Conservation (phyloP, 2,888 invertebrate genomes). For the Andricus curvator region DNA sequence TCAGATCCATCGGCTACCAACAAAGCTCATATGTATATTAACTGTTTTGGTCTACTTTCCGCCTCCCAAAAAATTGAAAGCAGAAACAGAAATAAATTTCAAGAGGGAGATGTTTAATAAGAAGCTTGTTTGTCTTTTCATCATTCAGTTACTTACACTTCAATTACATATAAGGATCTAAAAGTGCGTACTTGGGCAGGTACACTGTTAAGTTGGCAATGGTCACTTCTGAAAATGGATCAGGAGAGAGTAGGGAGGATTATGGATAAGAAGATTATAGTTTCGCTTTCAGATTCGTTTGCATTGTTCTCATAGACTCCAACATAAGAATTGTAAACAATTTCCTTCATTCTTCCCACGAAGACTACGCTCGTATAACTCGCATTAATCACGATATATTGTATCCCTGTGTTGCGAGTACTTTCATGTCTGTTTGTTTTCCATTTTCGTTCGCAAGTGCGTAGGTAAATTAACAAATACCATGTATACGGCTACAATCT, state of each 20-base stretch:
- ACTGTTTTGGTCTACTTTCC: too few species aligned
- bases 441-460: slow-evolving; percentile 54
- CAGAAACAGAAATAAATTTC: too few species aligned
- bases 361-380: not conserved
- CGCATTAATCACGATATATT: not conserved
- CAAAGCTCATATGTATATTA: too few species aligned
- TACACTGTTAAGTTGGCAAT: not conserved
- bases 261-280: not conserved
- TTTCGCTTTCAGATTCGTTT: not conserved
- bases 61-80: too few species aligned
- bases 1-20: too few species aligned
- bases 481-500: too few species aligned
- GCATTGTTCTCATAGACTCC: not conserved
- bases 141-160: not conserved
- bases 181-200: not conserved
- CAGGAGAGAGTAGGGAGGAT: slow-evolving; percentile 1
- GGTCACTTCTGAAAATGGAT: not conserved
- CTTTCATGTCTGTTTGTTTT: slow-evolving; percentile 60
- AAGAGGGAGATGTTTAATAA: too few species aligned
- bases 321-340: not conserved
- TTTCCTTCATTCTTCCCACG: not conserved
- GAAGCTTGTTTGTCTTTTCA: too few species aligned
- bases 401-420: slow-evolving; percentile 56
- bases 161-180: not conserved
- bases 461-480: slow-evolving; percentile 52